phyloP scores from a whole-genome alignment of 30 jellyfish, hydroid and myxozoan genomes.

The Aurelia sp. region DNA sequence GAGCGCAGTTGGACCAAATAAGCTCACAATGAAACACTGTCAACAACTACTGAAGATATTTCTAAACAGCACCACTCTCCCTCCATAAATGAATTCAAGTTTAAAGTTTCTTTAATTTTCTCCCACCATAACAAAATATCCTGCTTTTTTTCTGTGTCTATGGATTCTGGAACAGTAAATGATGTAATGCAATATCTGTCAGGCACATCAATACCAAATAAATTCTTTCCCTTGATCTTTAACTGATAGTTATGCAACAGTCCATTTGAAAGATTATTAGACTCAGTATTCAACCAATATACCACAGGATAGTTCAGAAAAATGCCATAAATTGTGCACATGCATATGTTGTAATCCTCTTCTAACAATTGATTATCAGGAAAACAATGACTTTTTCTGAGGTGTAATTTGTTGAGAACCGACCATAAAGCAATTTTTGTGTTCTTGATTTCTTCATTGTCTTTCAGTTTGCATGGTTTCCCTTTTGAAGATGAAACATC shows the following conservation, averaged over 20 bases:
- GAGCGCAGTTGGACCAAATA: too few relatives aligned
- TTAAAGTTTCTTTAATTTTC: too few relatives aligned
- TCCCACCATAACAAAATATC: too few relatives aligned
- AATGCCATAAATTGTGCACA: conserved; percentile 29
- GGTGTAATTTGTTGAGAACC: background rate
- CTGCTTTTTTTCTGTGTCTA: too few relatives aligned
- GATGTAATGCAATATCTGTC: conserved; percentile 10
- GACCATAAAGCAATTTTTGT: background rate
- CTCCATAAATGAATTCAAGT: too few relatives aligned
- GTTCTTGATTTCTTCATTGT: background rate
- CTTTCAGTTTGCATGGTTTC: background rate
- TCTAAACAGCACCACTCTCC: too few relatives aligned
- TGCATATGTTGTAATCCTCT: background rate
- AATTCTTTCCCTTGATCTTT: background rate
- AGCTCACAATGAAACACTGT: too few relatives aligned
- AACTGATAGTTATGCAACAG: background rate
- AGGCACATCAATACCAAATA: conserved; percentile 30
- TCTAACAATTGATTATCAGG: background rate
- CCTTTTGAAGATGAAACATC: conserved; percentile 10
- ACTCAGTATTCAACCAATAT: conserved; percentile 36
- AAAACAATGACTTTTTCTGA: background rate
- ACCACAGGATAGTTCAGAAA: conserved; percentile 31
- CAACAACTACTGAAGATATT: too few relatives aligned
- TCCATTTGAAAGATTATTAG: conserved; percentile 1
- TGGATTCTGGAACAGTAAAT: conserved; percentile 27